These are phyloP conservation scores for Pteropus rufus DNA, from an alignment of 2,797 vertebrate genomes.

Conservation along the genomic window DNA sequence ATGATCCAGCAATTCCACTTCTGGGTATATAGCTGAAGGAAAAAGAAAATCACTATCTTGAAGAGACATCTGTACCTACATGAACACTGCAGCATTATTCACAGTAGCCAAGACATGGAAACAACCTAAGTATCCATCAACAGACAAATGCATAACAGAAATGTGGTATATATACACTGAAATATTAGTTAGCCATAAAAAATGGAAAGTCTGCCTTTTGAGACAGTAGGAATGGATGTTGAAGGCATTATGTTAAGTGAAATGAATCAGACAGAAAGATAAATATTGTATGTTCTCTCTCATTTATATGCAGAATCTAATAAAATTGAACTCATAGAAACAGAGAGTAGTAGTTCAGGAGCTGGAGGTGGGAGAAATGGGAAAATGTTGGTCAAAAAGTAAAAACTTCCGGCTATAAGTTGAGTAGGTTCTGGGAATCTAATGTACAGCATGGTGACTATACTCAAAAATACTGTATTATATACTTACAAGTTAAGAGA, in stretches of 20 bases:
- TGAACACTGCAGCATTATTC: not conserved
- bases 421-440: not conserved
- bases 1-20: not conserved
- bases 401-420: not conserved
- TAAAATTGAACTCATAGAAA: not conserved
- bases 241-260: not conserved
- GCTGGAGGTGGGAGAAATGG: not conserved
- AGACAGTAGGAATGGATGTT: not conserved
- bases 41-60: not conserved
- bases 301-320: not conserved
- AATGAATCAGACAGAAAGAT: not conserved
- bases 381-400: not conserved
- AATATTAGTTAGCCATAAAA: not conserved
- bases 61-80: not conserved
- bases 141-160: not conserved
- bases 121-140: not conserved
- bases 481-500: not conserved
- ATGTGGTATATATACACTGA: not conserved
- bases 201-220: not conserved
- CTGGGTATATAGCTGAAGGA: not conserved
- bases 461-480: not conserved
- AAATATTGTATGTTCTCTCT: not conserved
- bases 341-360: not conserved
- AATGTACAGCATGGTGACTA: not conserved
- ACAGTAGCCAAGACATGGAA: not conserved